Conservation (phyloP, 2,888 invertebrate species). For the Unio pictorum region DNA sequence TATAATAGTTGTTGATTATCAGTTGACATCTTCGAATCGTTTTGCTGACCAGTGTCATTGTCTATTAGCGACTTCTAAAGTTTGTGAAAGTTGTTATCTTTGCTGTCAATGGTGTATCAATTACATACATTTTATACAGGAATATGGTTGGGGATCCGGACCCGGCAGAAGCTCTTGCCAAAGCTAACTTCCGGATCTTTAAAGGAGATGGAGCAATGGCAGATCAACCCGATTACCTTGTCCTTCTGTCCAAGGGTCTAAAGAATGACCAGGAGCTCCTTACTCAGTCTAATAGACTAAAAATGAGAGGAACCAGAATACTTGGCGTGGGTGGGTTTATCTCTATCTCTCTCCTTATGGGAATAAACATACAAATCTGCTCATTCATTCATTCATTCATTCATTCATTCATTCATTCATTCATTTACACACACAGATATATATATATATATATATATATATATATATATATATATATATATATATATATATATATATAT, state of each 20-base stretch:
- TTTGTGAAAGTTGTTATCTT: neutral
- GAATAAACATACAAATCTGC: no score
- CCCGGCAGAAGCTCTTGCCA: constrained; percentile 49
- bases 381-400: no score
- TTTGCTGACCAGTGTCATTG: neutral
- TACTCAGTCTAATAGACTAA: constrained; percentile 51
- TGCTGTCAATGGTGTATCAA: neutral
- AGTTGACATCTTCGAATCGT: no score
- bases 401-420: no score
- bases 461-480: no score
- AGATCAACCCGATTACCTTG: constrained; percentile 52
- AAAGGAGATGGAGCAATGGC: constrained; percentile 37
- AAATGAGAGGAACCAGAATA: constrained; percentile 49
- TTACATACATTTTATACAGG: constrained; percentile 22
- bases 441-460: no score
- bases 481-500: no score
- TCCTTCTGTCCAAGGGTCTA: constrained; percentile 57
- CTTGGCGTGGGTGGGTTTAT: constrained; percentile 50
- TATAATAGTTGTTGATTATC: no score
- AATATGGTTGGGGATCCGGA: constrained; percentile 51
- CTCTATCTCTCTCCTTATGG: neutral
- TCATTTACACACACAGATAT: no score
- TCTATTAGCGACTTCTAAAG: neutral
- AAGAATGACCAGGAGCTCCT: constrained; percentile 35
- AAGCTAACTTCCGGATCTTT: constrained; percentile 49